phyloP scores from a whole-genome alignment of 2,113 vertebrate species.

The Chloroceryle aenea region DNA sequence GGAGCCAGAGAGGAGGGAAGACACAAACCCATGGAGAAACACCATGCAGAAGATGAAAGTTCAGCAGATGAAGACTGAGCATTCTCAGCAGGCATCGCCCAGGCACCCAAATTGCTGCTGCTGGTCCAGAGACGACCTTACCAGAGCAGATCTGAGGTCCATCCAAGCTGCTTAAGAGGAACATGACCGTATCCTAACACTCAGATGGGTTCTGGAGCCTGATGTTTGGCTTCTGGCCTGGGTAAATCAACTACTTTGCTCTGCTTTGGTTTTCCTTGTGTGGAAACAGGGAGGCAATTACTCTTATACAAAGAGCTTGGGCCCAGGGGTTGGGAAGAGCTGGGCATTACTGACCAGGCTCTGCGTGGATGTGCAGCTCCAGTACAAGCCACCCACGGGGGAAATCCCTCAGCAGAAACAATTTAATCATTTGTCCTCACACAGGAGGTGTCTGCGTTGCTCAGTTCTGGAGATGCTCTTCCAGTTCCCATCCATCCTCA shows the following conservation, averaged over 20 bases:
- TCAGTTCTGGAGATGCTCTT: not conserved
- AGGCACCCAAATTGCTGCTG: not conserved
- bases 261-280: not conserved
- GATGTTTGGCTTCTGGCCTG: not conserved
- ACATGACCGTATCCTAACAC: not conserved
- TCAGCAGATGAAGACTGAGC: fast-evolving
- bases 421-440: not conserved
- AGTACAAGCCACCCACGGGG: not conserved
- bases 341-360: not conserved
- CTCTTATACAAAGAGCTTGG: not conserved
- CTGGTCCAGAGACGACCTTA: no score
- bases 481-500: not conserved
- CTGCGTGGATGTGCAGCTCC: fast-evolving
- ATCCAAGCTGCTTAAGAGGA: not conserved
- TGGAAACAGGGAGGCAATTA: not conserved
- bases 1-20: not conserved
- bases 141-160: not conserved
- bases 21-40: not conserved
- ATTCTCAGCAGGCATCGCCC: not conserved
- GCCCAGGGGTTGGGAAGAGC: not conserved
- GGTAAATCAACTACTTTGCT: not conserved
- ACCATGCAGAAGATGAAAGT: not conserved
- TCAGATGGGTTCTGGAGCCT: not conserved
- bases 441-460: fast-evolving
- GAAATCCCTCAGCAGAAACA: not conserved